These are phyloP conservation scores for Carcharodon carcharias DNA, from an alignment of 2,797 vertebrate species.

Conservation along the genomic window DNA sequence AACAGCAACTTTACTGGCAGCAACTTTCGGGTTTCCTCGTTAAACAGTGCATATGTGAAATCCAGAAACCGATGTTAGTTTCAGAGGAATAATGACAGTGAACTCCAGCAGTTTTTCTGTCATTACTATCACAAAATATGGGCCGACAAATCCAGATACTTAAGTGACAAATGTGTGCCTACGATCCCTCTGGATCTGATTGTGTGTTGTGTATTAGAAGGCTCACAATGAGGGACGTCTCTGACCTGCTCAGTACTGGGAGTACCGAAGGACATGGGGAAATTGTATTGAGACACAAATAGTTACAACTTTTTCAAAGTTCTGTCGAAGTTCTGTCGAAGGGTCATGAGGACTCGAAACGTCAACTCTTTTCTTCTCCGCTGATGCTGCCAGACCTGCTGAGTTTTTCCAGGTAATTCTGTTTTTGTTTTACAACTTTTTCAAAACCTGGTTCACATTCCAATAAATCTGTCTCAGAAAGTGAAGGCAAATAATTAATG, in stretches of 20 bases:
- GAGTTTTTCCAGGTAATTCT: no score
- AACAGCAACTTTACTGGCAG: no score
- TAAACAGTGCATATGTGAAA: not conserved
- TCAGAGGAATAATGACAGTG: not conserved
- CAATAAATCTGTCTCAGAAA: not conserved
- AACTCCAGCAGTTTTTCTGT: not conserved
- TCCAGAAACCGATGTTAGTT: not conserved
- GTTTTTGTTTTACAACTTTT: no score
- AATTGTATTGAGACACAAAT: not conserved
- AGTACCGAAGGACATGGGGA: not conserved
- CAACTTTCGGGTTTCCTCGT: not conserved
- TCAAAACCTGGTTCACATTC: not conserved
- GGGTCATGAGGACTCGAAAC: no score
- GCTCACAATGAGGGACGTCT: not conserved
- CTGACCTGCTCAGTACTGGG: not conserved
- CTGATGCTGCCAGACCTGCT: no score
- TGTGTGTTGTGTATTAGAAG: not conserved
- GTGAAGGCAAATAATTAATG: not conserved
- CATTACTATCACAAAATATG: not conserved
- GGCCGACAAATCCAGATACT: not conserved
- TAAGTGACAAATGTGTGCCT: not conserved
- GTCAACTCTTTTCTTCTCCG: no score
- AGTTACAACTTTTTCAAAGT: no score
- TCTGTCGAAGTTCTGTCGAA: no score
- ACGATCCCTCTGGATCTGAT: not conserved